Base-by-base conservation (phyloP, 2,113 vertebrate genomes). In the Myotis yumanensis region DNA sequence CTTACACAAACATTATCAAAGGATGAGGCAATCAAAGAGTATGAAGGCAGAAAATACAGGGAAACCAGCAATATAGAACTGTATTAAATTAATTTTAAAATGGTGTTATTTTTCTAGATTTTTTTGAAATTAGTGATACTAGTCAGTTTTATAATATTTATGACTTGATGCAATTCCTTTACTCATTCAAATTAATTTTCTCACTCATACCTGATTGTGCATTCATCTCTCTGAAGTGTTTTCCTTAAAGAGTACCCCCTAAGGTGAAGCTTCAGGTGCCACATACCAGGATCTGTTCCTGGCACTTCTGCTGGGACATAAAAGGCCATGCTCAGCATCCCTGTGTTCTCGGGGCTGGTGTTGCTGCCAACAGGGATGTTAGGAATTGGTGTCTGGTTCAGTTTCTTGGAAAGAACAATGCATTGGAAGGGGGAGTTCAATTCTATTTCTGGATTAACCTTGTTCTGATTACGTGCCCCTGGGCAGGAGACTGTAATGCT, bases 121-220 rank as follows among this genome's bases (percentile, higher is more conserved):
- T 77, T 90, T 59, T 40, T 5, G 9, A 69, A 76, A 51, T 35
- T 75, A 82, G 28, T 43, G 30, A 25, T 86, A 73, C 14, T 76
- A 23, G 8, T 57, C 52, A 91, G 32, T 54, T 83, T 71, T 76
- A 87, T 64, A 57, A 75, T 75, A 46, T 81, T 92, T 80, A 23
- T 89, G 48, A 68, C 40, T 90, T 94, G 59, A 28, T 82, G 6
- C 11, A 14, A 77, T 92, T 86, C 92, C 16, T 85, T 91, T 92
- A 80, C 32, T 71, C 0, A 17, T 32, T 96, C 32, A 84, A 68
- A 89, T 82, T 79, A 48, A 40, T 37, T 23, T 85, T 51, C 9
- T 7, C 5, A 11, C 54, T 72, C 28, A 51, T 57, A n/a, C 20
- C 8, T 90, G 35, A 81, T 57, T 57, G 89, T 87, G 4, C 32